A percentile compares a stretch with the other conserved stretches of the same genome.
These are phyloP conservation scores for Atrichornis clamosus DNA, from an alignment of 2,113 vertebrate genomes.

Conservation along the genomic window DNA sequence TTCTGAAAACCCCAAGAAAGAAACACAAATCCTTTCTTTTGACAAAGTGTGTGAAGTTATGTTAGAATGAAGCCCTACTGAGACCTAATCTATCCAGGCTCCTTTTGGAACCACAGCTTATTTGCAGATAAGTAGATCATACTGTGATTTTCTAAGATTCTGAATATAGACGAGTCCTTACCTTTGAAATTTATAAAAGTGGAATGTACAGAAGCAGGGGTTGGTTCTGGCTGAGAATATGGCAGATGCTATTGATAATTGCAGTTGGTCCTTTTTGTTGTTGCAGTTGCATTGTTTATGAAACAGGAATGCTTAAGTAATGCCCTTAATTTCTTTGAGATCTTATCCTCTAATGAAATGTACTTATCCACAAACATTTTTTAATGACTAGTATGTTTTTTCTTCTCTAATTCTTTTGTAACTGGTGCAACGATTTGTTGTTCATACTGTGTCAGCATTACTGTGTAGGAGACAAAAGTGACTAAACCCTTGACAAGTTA, in stretches of 20 bases:
- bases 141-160: slow-evolving; percentile 7
- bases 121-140: not conserved
- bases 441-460: not conserved
- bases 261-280: not conserved
- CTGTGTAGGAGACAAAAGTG: not conserved
- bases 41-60: not conserved
- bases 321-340: not conserved
- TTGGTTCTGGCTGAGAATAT: not conserved
- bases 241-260: not conserved
- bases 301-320: not conserved
- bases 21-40: not conserved
- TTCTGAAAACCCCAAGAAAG: not conserved
- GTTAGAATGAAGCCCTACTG: not conserved
- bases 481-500: not conserved
- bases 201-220: not conserved
- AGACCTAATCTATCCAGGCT: not conserved
- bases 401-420: not conserved
- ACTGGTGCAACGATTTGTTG: not conserved
- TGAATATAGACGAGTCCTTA: not conserved
- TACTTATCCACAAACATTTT: not conserved
- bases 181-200: not conserved
- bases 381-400: not conserved
- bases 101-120: not conserved
- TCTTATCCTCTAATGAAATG: not conserved
- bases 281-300: not conserved